Evolutionary conservation across 2,797 vertebrate species (phyloP), one percentile per base, ranked within the genome.

Genomic region (Ctenopoma multispine): DNA sequence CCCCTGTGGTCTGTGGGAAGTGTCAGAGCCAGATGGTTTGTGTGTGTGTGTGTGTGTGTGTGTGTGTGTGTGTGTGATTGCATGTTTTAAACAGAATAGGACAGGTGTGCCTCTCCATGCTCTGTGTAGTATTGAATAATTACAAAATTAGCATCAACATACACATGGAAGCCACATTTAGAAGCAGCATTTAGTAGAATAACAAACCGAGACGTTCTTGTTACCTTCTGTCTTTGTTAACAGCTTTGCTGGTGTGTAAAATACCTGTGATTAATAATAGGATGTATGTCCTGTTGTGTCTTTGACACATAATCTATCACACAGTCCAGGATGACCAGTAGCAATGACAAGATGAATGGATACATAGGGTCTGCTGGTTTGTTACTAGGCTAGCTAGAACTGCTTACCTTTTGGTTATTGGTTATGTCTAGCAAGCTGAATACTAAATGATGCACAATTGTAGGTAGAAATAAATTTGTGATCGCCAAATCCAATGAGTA

Each of bases 271-370:
- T 92, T 89, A 90, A 93, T 92, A 86, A 67, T 69, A 31, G 83
- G 74, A 88, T 86, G 80, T 64, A 77, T 60, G 81, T 89, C 86
- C 80, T 84, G 89, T 86, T 83, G 88, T 83, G 83, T 70, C 69
- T 84, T 69, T 81, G 87, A 88, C 90, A 90, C 67, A 49, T 80
- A 88, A 92, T 93, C 87, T 64, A 89, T 94, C 91, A 94, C 75
- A 72, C 65, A 81, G 82, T 81, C 83, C 74, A 59, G 48, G 66
- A 87, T 90, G 83, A 89, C 83, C 81, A 86, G 75, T 77, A 81
- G 80, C 53, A 23, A 62, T 71, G 82, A 91, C 86, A 91, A 92
- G 92, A 93, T 82, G 62, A 92, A 93, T 86, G 83, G 57, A 79
- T 79, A 27, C 79, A 50, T 24, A 21, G 3, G 56, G 59, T 72